Conservation (phyloP, 2,888 invertebrate genomes). For the Eumacrocentrus americanus region DNA sequence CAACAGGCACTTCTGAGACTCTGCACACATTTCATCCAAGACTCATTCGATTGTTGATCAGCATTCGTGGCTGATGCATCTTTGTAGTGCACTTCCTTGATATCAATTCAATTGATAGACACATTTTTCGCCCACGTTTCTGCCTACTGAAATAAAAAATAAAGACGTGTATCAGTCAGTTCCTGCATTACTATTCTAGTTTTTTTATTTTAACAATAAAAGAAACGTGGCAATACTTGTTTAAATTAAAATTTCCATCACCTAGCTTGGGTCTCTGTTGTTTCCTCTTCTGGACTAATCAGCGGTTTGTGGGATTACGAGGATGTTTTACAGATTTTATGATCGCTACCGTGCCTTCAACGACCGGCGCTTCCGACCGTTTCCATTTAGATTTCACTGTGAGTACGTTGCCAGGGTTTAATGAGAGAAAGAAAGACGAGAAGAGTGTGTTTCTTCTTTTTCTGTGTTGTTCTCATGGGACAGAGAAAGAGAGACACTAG, state of each 20-base stretch:
- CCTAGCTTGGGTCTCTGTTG: background rate
- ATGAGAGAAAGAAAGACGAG: background rate
- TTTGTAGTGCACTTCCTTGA: too few species aligned
- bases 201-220: too few species aligned
- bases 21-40: background rate
- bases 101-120: too few species aligned
- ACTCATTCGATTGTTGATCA: constrained; percentile 24
- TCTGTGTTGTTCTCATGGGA: too few species aligned
- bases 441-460: constrained; percentile 9
- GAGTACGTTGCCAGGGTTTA: constrained; percentile 40
- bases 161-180: too few species aligned
- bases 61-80: constrained; percentile 7
- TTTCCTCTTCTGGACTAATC: constrained; percentile 15
- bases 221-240: too few species aligned
- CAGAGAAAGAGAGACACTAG: too few species aligned
- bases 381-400: constrained; percentile 58
- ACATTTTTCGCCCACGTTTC: too few species aligned
- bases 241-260: too few species aligned
- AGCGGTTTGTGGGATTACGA: constrained; percentile 27
- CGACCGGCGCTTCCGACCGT: constrained; percentile 50
- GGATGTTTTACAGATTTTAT: constrained; percentile 60
- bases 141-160: too few species aligned
- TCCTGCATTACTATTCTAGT: too few species aligned
- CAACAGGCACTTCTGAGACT: background rate
- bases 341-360: constrained; percentile 60